Base-by-base conservation (phyloP, 2,888 invertebrate species). In the Leptopilina drosophilae region DNA sequence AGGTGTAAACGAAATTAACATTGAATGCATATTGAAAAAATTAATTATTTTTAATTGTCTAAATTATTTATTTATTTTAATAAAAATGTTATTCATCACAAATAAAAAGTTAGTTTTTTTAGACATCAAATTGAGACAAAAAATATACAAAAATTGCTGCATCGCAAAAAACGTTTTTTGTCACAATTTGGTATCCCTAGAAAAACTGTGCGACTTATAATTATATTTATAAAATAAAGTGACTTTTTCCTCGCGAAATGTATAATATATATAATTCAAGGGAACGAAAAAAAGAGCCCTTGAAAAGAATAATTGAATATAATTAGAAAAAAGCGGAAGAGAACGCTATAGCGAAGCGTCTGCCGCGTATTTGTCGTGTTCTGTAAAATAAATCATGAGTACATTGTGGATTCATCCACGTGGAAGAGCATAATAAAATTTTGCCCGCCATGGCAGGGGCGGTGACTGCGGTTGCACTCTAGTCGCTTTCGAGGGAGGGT, bases 341-440 rank as follows among this genome's bases (percentile, higher is more conserved):
- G 73, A 9, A 33, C 73, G 33, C 73, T 53, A 49, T 49, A 49
- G 26, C 53, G 53, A 53, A 73, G 73, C 73, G 73, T 56, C 73
- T 73, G 73, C 56, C 53, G 73, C 53, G 53, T 73, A 73, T 73
- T 73, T 73, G 73, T 56, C 73, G 56, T 56, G 73, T 73, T 56
- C 53, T 33, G 73, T 56, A 33, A 33, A 33, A 73, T 73, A 73
- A 73, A 73, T 73, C 73, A 73, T 56, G 53, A 33, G 26, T 73
- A 33, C 73, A 53, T 73, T 73, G 26, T 73, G 86, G 85, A 86
- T 86, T 90, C 88, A 90, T 86, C 85, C 88, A 86, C 81, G 87
- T 85, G 90, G 90, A 91, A 91, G 88, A 88, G 88, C 88, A 91
- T 90, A 91, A 91, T 91, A 90, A 90, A 91, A 91, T 89, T 90